Evolutionary conservation across 2,888 invertebrate species (phyloP).

Genomic region (Apodemia zela): DNA sequence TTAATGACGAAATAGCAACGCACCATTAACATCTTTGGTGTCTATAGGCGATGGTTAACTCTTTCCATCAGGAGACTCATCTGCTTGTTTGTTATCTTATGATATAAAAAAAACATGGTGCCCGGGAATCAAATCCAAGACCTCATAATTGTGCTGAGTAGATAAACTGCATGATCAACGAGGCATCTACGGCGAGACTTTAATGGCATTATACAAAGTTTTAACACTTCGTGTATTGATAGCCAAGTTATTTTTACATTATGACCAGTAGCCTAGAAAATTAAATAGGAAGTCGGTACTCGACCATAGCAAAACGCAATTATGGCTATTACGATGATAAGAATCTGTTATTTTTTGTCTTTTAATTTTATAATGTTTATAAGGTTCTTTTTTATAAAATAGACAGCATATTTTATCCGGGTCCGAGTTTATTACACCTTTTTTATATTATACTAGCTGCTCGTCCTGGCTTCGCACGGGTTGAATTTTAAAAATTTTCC

Average conservation of each 20-base stretch:
- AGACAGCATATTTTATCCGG: no score
- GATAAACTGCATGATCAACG: not conserved
- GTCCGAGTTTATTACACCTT: no score
- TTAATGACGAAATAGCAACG: no score
- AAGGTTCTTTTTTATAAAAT: not conserved
- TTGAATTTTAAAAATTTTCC: no score
- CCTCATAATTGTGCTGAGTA: not conserved
- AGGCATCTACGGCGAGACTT: not conserved
- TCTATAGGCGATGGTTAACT: no score
- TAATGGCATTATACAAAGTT: not conserved
- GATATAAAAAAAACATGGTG: no score
- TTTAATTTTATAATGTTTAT: not conserved
- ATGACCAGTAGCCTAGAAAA: constrained; percentile 3
- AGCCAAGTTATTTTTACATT: not conserved
- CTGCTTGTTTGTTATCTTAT: no score
- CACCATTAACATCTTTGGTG: no score
- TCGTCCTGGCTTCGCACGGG: no score
- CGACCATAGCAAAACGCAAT: constrained; percentile 1
- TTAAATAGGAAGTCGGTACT: not conserved
- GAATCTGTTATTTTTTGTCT: not conserved
- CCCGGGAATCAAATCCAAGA: not conserved
- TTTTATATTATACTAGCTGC: no score
- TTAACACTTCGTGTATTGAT: not conserved
- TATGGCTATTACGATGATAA: not conserved
- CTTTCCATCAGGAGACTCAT: no score